Conservation (phyloP, 2,113 vertebrate species). For the Takifugu bimaculatus region DNA sequence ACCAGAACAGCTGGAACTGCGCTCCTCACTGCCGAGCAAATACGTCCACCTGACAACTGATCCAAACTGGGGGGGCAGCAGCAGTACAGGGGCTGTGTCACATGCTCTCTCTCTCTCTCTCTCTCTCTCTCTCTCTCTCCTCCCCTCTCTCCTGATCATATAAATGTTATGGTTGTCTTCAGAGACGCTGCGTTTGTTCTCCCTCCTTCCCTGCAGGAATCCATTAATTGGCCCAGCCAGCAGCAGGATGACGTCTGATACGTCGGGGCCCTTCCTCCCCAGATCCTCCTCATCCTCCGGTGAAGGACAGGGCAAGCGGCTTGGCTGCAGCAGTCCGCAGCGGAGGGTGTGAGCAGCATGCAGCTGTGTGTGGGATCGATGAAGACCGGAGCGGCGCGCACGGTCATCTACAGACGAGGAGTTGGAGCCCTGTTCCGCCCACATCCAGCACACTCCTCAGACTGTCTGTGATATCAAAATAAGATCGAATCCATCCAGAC, state of each 20-base stretch:
- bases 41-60: conserved; percentile 31
- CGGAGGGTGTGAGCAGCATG: conserved; percentile 42
- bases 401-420: background rate
- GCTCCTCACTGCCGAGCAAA: conserved; percentile 23
- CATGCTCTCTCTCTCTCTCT: conserved; percentile 1
- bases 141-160: background rate
- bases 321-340: conserved; percentile 31
- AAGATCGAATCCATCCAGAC: no score
- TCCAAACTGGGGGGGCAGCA: conserved; percentile 27
- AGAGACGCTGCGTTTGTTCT: background rate
- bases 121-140: background rate
- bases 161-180: background rate
- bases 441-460: background rate
- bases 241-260: background rate
- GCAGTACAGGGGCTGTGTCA: conserved; percentile 35
- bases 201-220: background rate
- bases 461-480: background rate
- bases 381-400: conserved; percentile 6
- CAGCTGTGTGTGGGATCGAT: conserved; percentile 29
- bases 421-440: no score
- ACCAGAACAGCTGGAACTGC: conserved; percentile 21
- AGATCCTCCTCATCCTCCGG: conserved; percentile 7
- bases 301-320: conserved; percentile 38
- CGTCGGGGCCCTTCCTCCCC: conserved; percentile 16
- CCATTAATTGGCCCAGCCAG: no score